Evolutionary conservation across 1,140 invertebrate species (phyloP).

Genomic region (Dolichoris vasculosae): DNA sequence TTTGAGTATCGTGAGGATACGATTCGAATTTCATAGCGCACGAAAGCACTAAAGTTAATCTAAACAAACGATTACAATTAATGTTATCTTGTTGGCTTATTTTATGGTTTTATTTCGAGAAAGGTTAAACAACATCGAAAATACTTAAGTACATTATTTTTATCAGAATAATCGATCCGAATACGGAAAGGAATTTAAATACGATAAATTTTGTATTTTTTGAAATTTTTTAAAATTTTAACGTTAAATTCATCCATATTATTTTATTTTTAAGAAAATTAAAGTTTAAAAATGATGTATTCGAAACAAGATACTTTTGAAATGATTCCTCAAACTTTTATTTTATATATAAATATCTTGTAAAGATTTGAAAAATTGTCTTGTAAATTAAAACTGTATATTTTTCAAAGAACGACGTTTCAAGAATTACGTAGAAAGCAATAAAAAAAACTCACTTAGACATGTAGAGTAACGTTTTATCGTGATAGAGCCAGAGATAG

Average conservation of each 20-base stretch:
- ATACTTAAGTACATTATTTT: no score
- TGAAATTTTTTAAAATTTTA: no score
- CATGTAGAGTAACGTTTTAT: conserved; percentile 93
- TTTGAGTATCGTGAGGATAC: conserved; percentile 92
- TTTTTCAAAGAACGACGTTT: neutral
- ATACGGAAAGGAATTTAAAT: no score
- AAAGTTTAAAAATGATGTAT: no score
- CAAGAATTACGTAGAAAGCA: neutral
- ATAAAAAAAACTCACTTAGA: conserved; percentile 81
- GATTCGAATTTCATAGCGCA: conserved; percentile 96
- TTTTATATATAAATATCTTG: no score
- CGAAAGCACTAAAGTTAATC: conserved; percentile 88
- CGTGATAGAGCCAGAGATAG: conserved; percentile 92
- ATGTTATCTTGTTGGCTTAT: conserved; percentile 13
- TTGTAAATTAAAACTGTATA: neutral
- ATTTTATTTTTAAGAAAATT: no score
- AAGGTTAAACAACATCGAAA: neutral
- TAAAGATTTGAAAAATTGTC: no score
- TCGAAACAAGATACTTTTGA: no score
- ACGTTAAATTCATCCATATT: no score
- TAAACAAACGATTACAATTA: conserved; percentile 71
- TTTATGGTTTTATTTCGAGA: neutral
- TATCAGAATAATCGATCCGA: no score
- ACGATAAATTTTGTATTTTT: no score
- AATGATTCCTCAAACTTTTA: no score